Evolutionary conservation across 2,797 vertebrate genomes (phyloP), one percentile per base, ranked within the genome.

Genomic region (Myotis daubentonii): DNA sequence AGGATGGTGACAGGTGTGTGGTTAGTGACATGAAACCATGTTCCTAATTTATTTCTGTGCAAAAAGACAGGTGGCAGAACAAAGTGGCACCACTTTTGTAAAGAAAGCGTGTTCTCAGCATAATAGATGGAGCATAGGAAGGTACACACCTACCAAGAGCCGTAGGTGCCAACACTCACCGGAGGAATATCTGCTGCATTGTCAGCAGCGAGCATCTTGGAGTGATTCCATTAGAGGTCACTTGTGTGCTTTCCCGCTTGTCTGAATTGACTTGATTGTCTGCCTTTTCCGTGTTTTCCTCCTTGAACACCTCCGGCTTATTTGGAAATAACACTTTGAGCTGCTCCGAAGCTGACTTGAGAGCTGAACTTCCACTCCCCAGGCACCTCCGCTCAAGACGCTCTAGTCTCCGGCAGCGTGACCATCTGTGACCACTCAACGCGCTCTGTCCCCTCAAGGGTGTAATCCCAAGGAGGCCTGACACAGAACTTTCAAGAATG

Each of bases 401-500:
- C 62, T 65, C 3, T 8, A 65, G 15, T n/a, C 62, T n/a, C 30
- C 13, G 15, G 7, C 62, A 17, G 62, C 2, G 11, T 65, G 62
- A n/a, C 62, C 62, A 16, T 12, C 28, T 30, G 60, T 30, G 25
- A 16, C 60, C 28, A 15, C 28, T 65, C 62, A 16, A 8, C 13
- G 3, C 0, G 3, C 60, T n/a, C 28, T n/a, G 62, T 65, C 62
- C 36, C 53, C 65, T 70, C 68, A 7, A 25, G 47, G 62, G 15
- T 3, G 2, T 7, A 5, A 13, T 0, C 28, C 22, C 36, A 23
- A 15, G 28, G 36, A 17, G 53, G 5, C 13, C 4, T 23, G 15
- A 15, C 7, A 47, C 17, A 41, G 49, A 25, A 70, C 72, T 72
- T 38, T 2, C 28, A 81, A 36, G 71, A 51, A 19, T 0, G 12